phyloP scores from a whole-genome alignment of 2,797 vertebrate genomes.

The Propithecus perrieri region DNA sequence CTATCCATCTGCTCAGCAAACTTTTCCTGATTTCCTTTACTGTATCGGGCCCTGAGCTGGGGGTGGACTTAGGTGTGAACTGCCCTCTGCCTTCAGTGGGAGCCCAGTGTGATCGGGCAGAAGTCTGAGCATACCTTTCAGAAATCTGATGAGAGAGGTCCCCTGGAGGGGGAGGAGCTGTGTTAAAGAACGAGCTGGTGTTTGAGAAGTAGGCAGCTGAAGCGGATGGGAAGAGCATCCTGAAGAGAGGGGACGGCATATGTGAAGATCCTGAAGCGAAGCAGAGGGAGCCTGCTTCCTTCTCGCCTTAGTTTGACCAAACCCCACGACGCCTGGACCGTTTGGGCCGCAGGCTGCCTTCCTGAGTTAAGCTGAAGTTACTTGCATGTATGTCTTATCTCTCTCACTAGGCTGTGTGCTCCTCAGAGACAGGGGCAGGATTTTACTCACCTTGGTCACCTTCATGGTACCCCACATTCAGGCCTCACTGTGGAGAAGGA shows the following conservation, averaged over 20 bases:
- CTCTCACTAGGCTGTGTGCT: neutral
- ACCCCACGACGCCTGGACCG: neutral
- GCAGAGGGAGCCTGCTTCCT: neutral
- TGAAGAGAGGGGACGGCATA: neutral
- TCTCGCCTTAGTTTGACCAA: neutral
- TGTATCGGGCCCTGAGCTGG: neutral
- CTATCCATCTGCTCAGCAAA: neutral
- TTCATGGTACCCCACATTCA: neutral
- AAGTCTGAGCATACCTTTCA: neutral
- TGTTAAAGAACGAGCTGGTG: neutral
- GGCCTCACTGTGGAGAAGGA: neutral
- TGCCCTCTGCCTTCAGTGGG: conserved; percentile 1
- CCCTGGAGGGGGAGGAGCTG: neutral
- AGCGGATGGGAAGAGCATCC: neutral
- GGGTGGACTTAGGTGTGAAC: conserved; percentile 2
- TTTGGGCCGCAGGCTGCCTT: neutral
- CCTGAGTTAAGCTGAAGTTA: conserved; percentile 23
- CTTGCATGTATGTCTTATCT: neutral
- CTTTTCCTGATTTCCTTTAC: neutral
- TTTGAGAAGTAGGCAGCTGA: neutral
- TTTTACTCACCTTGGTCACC: neutral
- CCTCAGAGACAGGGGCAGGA: neutral
- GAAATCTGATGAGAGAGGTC: neutral
- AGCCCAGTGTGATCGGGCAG: neutral
- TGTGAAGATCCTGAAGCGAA: neutral